Evolutionary conservation across 1,140 invertebrate species (phyloP).

Genomic region (Macrobrachium nipponense): DNA sequence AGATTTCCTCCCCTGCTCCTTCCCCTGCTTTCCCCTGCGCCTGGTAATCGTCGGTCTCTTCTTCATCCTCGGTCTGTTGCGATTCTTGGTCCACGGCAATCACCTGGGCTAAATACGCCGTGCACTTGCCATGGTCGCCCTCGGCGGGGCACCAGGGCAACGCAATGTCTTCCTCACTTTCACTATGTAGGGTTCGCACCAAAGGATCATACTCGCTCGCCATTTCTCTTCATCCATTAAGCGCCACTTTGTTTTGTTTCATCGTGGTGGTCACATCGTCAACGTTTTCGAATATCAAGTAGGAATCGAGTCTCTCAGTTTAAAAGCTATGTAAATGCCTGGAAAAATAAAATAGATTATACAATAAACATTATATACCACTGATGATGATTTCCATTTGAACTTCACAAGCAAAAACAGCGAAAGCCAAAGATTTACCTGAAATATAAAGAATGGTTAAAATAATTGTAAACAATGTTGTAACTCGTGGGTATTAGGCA

Average conservation of each 20-base stretch:
- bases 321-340: too few species aligned
- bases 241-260: background rate
- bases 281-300: background rate
- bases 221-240: conserved; percentile 31
- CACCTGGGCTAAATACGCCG: conserved; percentile 45
- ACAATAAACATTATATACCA: too few species aligned
- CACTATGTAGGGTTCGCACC: conserved; percentile 16
- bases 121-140: conserved; percentile 50
- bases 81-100: conserved; percentile 41
- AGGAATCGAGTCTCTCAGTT: too few species aligned
- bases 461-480: background rate
- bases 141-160: conserved; percentile 35
- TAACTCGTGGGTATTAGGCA: too few species aligned
- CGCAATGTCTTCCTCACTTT: conserved; percentile 10
- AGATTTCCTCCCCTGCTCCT: too few species aligned
- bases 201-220: conserved; percentile 44
- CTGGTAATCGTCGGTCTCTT: conserved; percentile 15
- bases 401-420: too few species aligned
- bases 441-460: background rate
- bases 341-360: too few species aligned
- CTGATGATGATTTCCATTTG: too few species aligned
- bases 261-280: background rate
- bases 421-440: too few species aligned
- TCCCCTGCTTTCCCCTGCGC: background rate
- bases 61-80: background rate